Evolutionary conservation across 2,888 invertebrate genomes (phyloP), one percentile per base, ranked within the genome.

Genomic region (Microchrysa polita): DNA sequence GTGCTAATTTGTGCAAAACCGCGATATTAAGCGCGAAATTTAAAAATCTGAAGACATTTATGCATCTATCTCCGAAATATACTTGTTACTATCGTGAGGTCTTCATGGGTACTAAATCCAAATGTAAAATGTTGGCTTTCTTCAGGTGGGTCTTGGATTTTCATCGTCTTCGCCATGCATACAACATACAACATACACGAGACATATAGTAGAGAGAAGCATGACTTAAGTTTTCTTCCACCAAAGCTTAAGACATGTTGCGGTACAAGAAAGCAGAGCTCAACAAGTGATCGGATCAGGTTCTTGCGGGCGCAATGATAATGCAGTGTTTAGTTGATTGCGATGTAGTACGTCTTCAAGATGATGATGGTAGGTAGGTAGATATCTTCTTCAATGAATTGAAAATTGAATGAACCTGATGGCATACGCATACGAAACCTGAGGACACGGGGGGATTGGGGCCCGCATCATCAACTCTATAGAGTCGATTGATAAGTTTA

Each of bases 61-160:
- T 20, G 7, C 55, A 40, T 9, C 27, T 34, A 18, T 40, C 67
- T 40, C 55, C 52, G 42, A 65, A n/a, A n/a, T n/a, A n/a, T 53
- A 63, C 76, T 76, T 76, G 76, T 67, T 73, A 72, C 71, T 71
- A 60, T 60, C 72, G 72, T 74, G 73, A 72, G 55, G 72, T 76
- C 76, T 74, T 73, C 74, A 65, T 73, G 34, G 73, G 42, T 73
- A 76, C 76, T 76, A 61, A 76, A 57, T 23, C 65, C 57, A 73
- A 57, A 34, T 48, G 61, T 44, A 22, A 27, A 53, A 57, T 34
- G 27, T 34, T 52, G 34, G 16, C 44, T 53, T 69, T 63, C 69
- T 73, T 75, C 75, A 75, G 73, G 75, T 75, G 75, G 69, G 69
- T 69, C 27, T 34, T 34, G 27, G 27, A 34, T 34, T 34, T 34